Base-by-base conservation (phyloP, 1,140 invertebrate species). In the Littorina saxatilis region DNA sequence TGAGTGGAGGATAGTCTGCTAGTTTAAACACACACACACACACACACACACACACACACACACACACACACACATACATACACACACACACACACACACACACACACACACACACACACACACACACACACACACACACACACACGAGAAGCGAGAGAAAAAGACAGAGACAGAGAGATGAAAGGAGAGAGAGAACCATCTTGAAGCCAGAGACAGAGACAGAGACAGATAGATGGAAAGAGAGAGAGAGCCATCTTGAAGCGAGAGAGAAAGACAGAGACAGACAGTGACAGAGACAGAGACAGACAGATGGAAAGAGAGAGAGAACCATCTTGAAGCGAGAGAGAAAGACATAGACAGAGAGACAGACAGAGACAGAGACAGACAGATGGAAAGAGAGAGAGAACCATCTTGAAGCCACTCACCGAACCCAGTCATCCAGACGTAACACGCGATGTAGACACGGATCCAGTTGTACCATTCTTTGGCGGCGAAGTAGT, bases 401-500 rank as follows among this genome's bases (percentile, higher is more conserved):
- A 23, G 23, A 35, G 70, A 35, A 23, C 5, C 23, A 23, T 73
- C 11, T 20, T n/a, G n/a, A n/a, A n/a, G n/a, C n/a, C n/a, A 55
- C 84, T 80, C 61, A 88, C 89, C 89, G 40, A 89, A 90, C 15
- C 89, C 89, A 39, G 89, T 90, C 87, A 90, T 87, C 89, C 89
- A 90, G 5, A 90, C 88, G 58, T 90, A 90, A 52, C 86, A 84
- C 9, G 89, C 88, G 37, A 90, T 90, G 76, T 88, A 89, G 47
- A 90, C 83, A 0, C 89, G 80, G 35, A 90, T 89, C 87, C 88
- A 89, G 82, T 90, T 90, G 83, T 90, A 90, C 87, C 87, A 90
- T 61, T 89, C 88, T 35, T 83, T 84, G 43, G 89, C 89, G 2
- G 85, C 86, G 80, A 90, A 90, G 74, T 89, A 88, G 76, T 90